These are phyloP conservation scores for Apostichopus californicus DNA, from an alignment of 35 echinoderm and acorn worm species.

Conservation along the genomic window DNA sequence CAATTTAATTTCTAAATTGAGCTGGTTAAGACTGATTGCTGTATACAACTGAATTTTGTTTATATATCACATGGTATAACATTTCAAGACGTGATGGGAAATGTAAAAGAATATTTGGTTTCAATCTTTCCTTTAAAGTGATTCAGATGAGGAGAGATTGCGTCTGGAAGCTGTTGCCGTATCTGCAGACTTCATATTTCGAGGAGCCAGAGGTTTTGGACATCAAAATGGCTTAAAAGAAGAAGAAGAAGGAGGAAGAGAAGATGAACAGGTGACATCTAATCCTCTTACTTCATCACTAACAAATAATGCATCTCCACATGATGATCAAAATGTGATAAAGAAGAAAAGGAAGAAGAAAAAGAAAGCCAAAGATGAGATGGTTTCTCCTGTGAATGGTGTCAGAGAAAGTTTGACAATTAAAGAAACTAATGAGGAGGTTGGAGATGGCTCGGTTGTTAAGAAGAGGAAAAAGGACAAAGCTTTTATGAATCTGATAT, in stretches of 20 bases:
- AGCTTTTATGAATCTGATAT: too few species aligned
- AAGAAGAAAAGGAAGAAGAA: slow-evolving; percentile 52
- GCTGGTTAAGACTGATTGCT: too few species aligned
- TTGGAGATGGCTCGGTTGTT: too few species aligned
- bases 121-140: slow-evolving; percentile 40
- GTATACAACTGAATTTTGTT: too few species aligned
- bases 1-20: too few species aligned
- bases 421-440: too few species aligned
- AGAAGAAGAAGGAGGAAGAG: not conserved
- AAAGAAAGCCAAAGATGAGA: slow-evolving; percentile 6
- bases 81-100: too few species aligned
- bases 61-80: too few species aligned
- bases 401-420: not conserved
- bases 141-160: slow-evolving; percentile 69
- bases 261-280: slow-evolving; percentile 49
- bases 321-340: not conserved
- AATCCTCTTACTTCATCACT: slow-evolving; percentile 39
- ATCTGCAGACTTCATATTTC: slow-evolving; percentile 54
- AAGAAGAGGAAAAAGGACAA: too few species aligned
- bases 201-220: not conserved
- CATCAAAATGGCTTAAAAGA: not conserved
- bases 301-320: not conserved
- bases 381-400: not conserved
- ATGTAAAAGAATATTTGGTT: not conserved
- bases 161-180: slow-evolving; percentile 57